Conservation (phyloP, 53 echinoderm and acorn worm species). For the Echinometra lucunter region DNA sequence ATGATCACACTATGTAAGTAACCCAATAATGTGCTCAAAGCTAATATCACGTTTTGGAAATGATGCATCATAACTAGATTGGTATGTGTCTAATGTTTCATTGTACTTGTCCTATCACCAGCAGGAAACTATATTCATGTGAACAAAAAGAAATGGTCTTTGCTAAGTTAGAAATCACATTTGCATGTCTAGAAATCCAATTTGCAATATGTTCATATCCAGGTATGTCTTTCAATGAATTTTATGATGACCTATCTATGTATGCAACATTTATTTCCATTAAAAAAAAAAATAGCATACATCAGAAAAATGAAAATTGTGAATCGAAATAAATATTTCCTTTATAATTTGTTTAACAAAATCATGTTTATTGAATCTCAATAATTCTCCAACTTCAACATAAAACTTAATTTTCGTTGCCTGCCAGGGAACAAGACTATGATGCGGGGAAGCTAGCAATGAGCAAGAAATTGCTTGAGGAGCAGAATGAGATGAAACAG, state of each 20-base stretch:
- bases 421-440: not conserved
- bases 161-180: not conserved
- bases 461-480: constrained; percentile 48
- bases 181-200: not conserved
- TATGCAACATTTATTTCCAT: not conserved
- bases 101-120: not conserved
- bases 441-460: not conserved
- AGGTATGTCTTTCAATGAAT: not conserved
- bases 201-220: not conserved
- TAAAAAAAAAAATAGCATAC: not conserved
- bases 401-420: not conserved
- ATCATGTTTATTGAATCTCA: not conserved
- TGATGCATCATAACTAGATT: not conserved
- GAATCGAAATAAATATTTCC: no score
- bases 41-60: not conserved
- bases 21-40: not conserved
- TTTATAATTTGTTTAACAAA: no score
- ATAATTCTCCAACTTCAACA: not conserved
- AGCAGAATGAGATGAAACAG: not conserved
- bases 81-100: not conserved
- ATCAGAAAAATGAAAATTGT: not conserved
- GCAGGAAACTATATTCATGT: not conserved
- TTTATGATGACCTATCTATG: not conserved
- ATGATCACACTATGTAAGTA: not conserved
- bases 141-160: not conserved